Percentiles rank a stretch among this genome's conserved stretches.
These are phyloP conservation scores for Lamproptera curius DNA, from an alignment of 2,888 invertebrate genomes.

Conservation along the genomic window DNA sequence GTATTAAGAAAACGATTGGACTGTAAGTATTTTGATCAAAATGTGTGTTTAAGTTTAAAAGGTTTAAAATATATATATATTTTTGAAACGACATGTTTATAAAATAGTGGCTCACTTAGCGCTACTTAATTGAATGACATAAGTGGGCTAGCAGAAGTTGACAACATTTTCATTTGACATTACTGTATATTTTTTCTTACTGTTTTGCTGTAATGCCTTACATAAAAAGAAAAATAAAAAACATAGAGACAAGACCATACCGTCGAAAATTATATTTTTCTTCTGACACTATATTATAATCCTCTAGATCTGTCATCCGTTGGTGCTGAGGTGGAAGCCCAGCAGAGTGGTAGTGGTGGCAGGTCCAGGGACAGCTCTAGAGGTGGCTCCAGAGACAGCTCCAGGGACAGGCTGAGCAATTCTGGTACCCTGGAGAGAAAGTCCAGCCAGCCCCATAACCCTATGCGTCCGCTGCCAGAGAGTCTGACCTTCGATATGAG, in stretches of 20 bases:
- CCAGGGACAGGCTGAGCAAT: constrained; percentile 67
- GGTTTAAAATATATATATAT: too few relatives aligned
- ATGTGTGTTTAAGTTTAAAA: too few relatives aligned
- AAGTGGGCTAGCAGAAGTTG: too few relatives aligned
- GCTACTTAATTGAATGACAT: too few relatives aligned
- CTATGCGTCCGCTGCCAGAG: constrained; percentile 86
- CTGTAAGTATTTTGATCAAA: constrained; percentile 83
- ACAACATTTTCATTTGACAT: too few relatives aligned
- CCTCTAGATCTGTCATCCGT: constrained; percentile 85
- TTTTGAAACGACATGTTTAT: too few relatives aligned
- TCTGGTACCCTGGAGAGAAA: constrained; percentile 66
- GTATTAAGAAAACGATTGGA: constrained; percentile 94
- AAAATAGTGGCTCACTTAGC: too few relatives aligned
- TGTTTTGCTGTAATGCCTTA: too few relatives aligned
- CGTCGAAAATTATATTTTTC: too few relatives aligned
- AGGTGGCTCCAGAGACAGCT: constrained; percentile 68
- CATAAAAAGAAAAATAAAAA: too few relatives aligned
- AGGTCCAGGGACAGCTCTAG: constrained; percentile 68
- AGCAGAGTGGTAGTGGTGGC: constrained; percentile 49
- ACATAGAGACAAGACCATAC: too few relatives aligned
- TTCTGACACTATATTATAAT: neutral
- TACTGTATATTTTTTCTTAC: too few relatives aligned
- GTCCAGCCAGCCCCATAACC: constrained; percentile 59
- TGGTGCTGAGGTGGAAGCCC: constrained; percentile 82
- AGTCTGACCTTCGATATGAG: constrained; percentile 93